Conservation (phyloP, 2,113 vertebrate species). For the Prionailurus bengalensis region DNA sequence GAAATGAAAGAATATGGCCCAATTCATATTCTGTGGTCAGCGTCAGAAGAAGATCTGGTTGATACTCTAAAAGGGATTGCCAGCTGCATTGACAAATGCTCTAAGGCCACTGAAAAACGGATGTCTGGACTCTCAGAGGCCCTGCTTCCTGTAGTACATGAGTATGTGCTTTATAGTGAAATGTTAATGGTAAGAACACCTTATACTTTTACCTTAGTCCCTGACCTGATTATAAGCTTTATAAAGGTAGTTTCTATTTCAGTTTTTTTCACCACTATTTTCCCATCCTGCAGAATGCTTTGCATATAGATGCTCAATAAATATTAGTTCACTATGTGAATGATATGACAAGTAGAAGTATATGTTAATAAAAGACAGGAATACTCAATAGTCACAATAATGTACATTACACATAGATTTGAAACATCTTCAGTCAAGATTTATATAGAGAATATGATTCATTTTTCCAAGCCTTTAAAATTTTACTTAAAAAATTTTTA, state of each 20-base stretch:
- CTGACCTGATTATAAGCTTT: background rate
- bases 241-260: background rate
- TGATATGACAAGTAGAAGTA: background rate
- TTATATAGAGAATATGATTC: background rate
- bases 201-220: background rate
- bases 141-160: slow-evolving; percentile 93
- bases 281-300: background rate
- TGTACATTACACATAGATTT: background rate
- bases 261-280: background rate
- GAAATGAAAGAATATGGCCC: slow-evolving; percentile 94
- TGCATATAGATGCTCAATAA: background rate
- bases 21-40: slow-evolving; percentile 93
- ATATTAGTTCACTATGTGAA: background rate
- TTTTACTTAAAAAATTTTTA: background rate
- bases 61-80: slow-evolving; percentile 92
- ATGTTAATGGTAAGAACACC: slow-evolving; percentile 93
- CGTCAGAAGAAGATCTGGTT: slow-evolving; percentile 90
- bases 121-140: slow-evolving; percentile 89
- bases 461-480: background rate
- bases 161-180: slow-evolving; percentile 95
- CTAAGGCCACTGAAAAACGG: slow-evolving; percentile 90
- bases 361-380: background rate
- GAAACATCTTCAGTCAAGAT: background rate
- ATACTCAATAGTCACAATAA: background rate
- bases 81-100: slow-evolving; percentile 91